Percentiles rank a stretch among this genome's conserved stretches.
Conservation (phyloP, 2,113 vertebrate genomes). For the Coturnix japonica region DNA sequence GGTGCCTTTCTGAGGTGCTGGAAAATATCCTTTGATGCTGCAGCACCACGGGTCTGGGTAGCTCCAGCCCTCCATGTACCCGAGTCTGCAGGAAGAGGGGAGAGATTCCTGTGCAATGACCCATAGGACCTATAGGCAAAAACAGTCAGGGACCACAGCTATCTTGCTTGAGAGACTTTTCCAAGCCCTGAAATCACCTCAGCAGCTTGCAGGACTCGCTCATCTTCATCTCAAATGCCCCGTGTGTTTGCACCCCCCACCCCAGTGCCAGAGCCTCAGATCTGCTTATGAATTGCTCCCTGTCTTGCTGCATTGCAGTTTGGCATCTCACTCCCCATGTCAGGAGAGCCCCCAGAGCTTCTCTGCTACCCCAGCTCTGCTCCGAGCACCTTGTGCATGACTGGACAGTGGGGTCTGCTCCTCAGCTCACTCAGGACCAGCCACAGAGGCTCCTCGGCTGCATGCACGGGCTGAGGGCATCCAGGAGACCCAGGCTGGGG, state of each 20-base stretch:
- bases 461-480: accelerated
- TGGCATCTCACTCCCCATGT: not conserved
- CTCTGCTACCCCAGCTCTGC: not conserved
- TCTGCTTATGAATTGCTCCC: not conserved
- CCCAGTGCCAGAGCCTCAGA: not conserved
- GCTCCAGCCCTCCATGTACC: not conserved
- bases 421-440: accelerated
- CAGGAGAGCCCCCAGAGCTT: not conserved
- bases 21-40: not conserved
- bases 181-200: not conserved
- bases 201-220: not conserved
- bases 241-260: not conserved
- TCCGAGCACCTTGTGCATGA: not conserved
- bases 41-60: accelerated
- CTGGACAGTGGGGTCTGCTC: not conserved
- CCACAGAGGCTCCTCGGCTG: not conserved
- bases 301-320: not conserved
- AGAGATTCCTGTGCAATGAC: not conserved
- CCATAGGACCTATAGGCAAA: accelerated
- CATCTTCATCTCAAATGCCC: not conserved
- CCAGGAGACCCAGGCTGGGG: not conserved
- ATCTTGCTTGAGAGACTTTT: not conserved
- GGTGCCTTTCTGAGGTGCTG: accelerated
- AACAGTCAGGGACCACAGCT: not conserved
- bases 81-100: not conserved